Evolutionary conservation across 1,140 invertebrate species (phyloP).

Genomic region (Amyelois transitella): DNA sequence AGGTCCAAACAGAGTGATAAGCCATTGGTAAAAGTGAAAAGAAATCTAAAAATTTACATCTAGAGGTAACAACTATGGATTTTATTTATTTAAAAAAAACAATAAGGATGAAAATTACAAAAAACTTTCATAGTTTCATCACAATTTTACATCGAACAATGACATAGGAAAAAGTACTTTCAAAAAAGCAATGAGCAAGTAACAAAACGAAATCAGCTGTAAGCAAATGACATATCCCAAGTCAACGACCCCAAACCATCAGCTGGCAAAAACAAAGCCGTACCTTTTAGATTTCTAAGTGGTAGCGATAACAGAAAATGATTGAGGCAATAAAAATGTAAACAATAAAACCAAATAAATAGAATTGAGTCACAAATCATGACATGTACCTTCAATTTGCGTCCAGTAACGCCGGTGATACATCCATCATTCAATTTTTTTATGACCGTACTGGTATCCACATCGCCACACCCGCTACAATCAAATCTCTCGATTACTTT

Average conservation of each 20-base stretch:
- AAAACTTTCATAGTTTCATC: too few species aligned
- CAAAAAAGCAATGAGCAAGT: constrained; percentile 2
- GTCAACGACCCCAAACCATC: constrained; percentile 5
- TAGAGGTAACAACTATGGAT: too few species aligned
- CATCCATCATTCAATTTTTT: constrained; percentile 77
- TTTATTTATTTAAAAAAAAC: too few species aligned
- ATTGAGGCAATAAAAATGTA: too few species aligned
- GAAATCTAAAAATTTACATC: too few species aligned
- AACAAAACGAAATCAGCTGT: constrained; percentile 10
- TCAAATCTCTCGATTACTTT: constrained; percentile 97
- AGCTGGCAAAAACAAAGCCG: constrained; percentile 2
- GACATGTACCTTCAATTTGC: constrained; percentile 86
- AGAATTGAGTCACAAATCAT: neutral
- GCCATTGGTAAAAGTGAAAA: too few species aligned
- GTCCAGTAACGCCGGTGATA: constrained; percentile 90
- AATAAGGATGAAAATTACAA: too few species aligned
- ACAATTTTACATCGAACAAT: too few species aligned
- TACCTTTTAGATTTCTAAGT: too few species aligned
- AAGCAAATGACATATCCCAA: constrained; percentile 6
- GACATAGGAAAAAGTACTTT: neutral
- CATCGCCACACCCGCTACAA: constrained; percentile 93
- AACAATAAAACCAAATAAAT: too few species aligned
- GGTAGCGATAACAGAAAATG: neutral
- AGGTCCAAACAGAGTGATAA: too few species aligned
- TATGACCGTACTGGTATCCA: constrained; percentile 77